A percentile compares a stretch with the other conserved stretches of the same genome.
Evolutionary conservation across 2,113 vertebrate species (phyloP).

Genomic region (Petroica traversi): DNA sequence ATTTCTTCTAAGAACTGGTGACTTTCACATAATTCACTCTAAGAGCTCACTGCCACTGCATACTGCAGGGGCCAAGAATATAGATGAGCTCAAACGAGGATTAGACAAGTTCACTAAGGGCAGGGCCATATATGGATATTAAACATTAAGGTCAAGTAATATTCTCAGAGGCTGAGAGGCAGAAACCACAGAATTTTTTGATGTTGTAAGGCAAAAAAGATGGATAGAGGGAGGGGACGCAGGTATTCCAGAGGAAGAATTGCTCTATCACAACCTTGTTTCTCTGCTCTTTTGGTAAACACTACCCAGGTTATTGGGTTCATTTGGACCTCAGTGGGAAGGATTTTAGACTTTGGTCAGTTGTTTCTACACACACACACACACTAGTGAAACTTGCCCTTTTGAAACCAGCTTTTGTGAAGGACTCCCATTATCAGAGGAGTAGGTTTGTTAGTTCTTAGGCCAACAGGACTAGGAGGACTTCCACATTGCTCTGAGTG

Average conservation of each 20-base stretch:
- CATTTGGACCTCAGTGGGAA: neutral
- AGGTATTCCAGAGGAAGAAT: neutral
- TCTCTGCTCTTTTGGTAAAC: neutral
- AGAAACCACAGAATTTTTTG: neutral
- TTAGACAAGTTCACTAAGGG: neutral
- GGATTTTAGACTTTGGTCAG: neutral
- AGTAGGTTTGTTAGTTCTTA: neutral
- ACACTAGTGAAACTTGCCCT: neutral
- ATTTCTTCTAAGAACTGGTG: neutral
- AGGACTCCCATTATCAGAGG: neutral
- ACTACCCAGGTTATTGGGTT: neutral
- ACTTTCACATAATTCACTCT: neutral
- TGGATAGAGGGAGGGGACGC: accelerated
- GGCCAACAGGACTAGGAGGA: neutral
- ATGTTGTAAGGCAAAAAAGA: neutral
- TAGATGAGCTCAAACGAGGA: neutral
- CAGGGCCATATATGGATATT: neutral
- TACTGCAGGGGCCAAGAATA: neutral
- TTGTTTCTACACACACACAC: neutral
- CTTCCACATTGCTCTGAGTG: neutral
- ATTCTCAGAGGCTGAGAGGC: neutral
- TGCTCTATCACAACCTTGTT: neutral
- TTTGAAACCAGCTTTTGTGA: neutral
- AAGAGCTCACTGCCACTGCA: neutral
- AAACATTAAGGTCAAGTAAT: neutral